Base-by-base conservation (phyloP, 2,113 vertebrate genomes). In the Ascaphus truei region DNA sequence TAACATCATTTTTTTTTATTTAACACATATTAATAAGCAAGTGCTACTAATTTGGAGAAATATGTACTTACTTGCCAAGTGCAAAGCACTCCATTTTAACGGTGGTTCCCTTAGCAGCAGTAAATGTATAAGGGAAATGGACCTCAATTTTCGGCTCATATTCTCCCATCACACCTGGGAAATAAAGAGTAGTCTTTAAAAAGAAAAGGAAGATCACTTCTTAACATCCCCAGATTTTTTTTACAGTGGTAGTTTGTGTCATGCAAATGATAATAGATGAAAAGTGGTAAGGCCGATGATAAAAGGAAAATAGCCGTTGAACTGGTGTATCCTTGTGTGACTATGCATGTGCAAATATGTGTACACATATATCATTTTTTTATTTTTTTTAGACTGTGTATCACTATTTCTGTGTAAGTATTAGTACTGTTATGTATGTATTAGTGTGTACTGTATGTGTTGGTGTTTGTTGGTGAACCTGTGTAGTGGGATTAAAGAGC, bases 111-210 rank as follows among this genome's bases (percentile, higher is more conserved):
- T 82, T 95, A 79, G 95, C 93, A 78, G 94, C 91, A 65, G 93
- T 92, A 56, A 96, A 92, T 18, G 83, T 94, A 62, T 90, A 82
- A 26, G 91, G 92, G 79, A 98, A 98, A 87, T 98, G 95, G 73
- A 98, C 93, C 88, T 98, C 96, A 83, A 98, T 96, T 94, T 98
- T 98, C 59, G 96, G 96, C 84, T 98, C 96, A 75, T 98, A 98
- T 83, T 98, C 96, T 61, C 95, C 95, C 96, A 98, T 98, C 80
- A 94, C 87, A 85, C 95, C 96, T 98, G 81, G 58, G 86, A 88
- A 90, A 87, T 66, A 85, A 79, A 2, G 4, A 80, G 76, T 13
- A 33, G 30, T 67, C 43, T 80, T 86, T 85, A 79, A 72, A 75
- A 57, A 76, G 77, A 78, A 78, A 79, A 75, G 68, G 68, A 80